Conservation (phyloP, 2,113 vertebrate species). For the Rallus limicola region DNA sequence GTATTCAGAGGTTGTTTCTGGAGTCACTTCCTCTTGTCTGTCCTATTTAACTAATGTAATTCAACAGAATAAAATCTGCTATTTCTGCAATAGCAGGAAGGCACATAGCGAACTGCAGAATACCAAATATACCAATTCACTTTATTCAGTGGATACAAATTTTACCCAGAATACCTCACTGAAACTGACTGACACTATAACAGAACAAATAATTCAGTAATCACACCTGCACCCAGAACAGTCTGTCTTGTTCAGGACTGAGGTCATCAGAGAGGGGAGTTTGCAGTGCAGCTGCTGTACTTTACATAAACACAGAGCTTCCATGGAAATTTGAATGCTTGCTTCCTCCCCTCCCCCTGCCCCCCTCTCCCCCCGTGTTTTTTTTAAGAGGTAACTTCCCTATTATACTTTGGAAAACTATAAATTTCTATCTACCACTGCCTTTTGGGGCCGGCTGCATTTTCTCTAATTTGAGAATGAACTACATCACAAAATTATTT, state of each 20-base stretch:
- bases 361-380: not conserved
- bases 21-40: conserved; percentile 26
- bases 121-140: conserved; percentile 59
- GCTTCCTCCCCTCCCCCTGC: not conserved
- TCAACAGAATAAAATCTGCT: conserved; percentile 52
- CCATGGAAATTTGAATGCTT: conserved; percentile 34
- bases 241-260: conserved; percentile 54
- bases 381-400: not conserved
- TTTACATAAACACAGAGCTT: conserved; percentile 55
- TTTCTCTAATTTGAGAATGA: not conserved
- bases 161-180: conserved; percentile 48
- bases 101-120: conserved; percentile 42
- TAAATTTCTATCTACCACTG: not conserved
- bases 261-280: conserved; percentile 56
- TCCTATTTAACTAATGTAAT: conserved; percentile 46
- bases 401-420: not conserved
- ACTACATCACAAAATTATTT: not conserved
- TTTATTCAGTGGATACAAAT: conserved; percentile 33
- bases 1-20: conserved; percentile 13
- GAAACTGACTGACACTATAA: conserved; percentile 47
- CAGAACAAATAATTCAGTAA: conserved; percentile 69
- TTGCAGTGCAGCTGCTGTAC: conserved; percentile 57
- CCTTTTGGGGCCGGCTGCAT: not conserved
- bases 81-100: conserved; percentile 52
- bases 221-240: conserved; percentile 66